Conservation (phyloP, 2,888 invertebrate genomes). For the Hypomecis punctinalis region DNA sequence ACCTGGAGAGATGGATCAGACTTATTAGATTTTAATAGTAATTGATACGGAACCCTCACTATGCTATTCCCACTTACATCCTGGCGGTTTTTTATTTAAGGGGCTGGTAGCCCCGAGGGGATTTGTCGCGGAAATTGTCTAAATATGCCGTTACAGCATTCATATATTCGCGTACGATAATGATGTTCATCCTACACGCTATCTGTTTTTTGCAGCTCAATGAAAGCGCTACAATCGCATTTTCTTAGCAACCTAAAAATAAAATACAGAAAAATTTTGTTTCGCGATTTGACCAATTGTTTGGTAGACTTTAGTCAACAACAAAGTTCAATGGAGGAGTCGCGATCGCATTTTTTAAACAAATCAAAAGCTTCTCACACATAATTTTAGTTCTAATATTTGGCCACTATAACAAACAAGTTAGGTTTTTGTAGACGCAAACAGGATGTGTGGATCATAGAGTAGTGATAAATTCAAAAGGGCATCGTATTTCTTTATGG, state of each 20-base stretch:
- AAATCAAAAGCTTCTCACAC: not conserved
- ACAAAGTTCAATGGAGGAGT: not conserved
- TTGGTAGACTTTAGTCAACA: not conserved
- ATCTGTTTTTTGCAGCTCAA: not conserved
- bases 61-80: not conserved
- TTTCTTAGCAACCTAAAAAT: not conserved
- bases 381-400: not conserved
- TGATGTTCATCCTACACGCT: slow-evolving; percentile 14
- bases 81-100: slow-evolving; percentile 28
- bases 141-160: slow-evolving; percentile 64
- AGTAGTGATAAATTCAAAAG: slow-evolving; percentile 19
- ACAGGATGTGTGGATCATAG: slow-evolving; percentile 29
- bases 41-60: not conserved
- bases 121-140: slow-evolving; percentile 80
- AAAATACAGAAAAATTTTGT: not conserved
- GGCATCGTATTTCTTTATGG: slow-evolving; percentile 9
- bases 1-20: no score
- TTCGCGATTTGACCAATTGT: not conserved
- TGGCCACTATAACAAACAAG: not conserved
- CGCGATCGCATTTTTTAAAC: not conserved
- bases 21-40: not conserved
- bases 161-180: slow-evolving; percentile 21
- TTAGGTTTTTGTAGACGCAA: not conserved
- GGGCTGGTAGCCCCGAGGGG: slow-evolving; percentile 66
- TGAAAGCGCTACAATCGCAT: not conserved